Evolutionary conservation across 1,140 invertebrate genomes (phyloP).

Genomic region (Epicauta chinensis): DNA sequence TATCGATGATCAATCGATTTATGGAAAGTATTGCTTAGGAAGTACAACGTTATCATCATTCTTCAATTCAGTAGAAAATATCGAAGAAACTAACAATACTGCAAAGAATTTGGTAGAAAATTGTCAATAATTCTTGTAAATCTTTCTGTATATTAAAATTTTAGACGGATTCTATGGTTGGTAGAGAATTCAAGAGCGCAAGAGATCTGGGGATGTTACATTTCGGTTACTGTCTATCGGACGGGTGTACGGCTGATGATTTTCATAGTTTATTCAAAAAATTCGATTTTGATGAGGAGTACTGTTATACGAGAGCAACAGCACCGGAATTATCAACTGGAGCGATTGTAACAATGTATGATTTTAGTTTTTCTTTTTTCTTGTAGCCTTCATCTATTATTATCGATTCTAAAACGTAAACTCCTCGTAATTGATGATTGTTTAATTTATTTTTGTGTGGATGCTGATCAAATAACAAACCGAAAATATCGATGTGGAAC

Average conservation of each 20-base stretch:
- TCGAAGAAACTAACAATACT: neutral
- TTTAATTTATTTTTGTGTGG: no score
- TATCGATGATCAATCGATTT: slow-evolving; percentile 3
- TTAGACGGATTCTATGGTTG: no score
- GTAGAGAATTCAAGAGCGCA: neutral
- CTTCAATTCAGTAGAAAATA: neutral
- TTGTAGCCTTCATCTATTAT: no score
- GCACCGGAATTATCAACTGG: neutral
- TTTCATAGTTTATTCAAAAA: neutral
- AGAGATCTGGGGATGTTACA: neutral
- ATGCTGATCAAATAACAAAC: no score
- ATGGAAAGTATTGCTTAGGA: slow-evolving; percentile 19
- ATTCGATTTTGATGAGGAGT: slow-evolving; percentile 3
- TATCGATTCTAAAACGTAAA: no score
- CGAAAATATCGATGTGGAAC: no score
- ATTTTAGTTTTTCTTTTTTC: no score
- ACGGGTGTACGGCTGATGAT: slow-evolving; percentile 4
- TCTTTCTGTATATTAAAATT: no score
- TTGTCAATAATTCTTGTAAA: no score
- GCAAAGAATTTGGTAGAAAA: no score
- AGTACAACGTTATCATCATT: neutral
- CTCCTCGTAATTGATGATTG: no score
- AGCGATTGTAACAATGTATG: neutral
- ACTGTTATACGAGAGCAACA: slow-evolving; percentile 4
- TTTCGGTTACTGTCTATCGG: neutral